phyloP scores from a whole-genome alignment of 2,888 invertebrate species.

The Strigamia transsilvanica region DNA sequence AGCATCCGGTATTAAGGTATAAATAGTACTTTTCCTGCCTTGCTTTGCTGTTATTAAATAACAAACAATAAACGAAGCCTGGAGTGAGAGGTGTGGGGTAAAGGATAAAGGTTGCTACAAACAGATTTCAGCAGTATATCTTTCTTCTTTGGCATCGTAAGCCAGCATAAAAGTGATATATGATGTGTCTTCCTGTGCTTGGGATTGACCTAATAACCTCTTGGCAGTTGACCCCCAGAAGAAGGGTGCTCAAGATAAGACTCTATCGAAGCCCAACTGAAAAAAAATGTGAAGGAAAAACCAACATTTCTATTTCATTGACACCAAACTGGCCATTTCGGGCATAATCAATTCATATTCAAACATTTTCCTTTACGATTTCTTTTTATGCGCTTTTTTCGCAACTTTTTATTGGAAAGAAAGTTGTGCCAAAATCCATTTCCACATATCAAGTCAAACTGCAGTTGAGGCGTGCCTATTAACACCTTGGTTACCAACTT shows the following conservation, averaged over 20 bases:
- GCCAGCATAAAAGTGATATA: conserved; percentile 44
- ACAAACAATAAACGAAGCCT: neutral
- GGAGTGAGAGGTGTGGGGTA: neutral
- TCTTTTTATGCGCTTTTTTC: neutral
- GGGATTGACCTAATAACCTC: conserved; percentile 48
- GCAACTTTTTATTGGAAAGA: neutral
- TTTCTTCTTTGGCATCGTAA: conserved; percentile 22
- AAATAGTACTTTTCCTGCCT: neutral
- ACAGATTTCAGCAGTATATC: conserved; percentile 46
- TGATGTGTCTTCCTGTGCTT: conserved; percentile 32
- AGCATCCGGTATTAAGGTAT: neutral
- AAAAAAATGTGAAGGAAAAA: neutral
- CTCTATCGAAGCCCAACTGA: neutral
- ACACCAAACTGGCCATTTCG: neutral
- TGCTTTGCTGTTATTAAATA: neutral
- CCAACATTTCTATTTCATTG: neutral
- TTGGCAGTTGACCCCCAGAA: conserved; percentile 38
- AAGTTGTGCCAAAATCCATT: neutral
- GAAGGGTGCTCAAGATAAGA: conserved; percentile 41
- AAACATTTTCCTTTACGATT: no score
- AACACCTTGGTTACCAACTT: conserved; percentile 24
- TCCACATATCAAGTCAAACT: neutral
- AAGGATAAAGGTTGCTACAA: conserved; percentile 2
- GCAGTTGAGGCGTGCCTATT: conserved; percentile 17
- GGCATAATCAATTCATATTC: no score